Base-by-base conservation (phyloP, 2,797 vertebrate genomes). In the Acanthurus leucopareius region DNA sequence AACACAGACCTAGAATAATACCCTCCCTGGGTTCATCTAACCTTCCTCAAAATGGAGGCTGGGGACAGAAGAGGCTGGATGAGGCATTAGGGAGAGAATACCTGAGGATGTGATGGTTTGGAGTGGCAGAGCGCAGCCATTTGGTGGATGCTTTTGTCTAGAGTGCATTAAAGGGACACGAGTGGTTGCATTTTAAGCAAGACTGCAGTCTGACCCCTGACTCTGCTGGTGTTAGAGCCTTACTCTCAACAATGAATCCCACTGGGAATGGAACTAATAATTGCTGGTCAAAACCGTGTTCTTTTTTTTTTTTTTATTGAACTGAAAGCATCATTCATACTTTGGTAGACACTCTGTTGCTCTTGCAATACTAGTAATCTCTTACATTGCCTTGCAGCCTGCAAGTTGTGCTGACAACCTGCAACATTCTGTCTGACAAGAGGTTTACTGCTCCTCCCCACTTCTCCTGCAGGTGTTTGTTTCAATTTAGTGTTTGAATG, bases 1-100 rank as follows among this genome's bases (percentile, higher is more conserved):
- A 89, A 89, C 75, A 78, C 51, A 74, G 61, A 62, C 47, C 78
- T 28, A 20, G 65, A 86, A 88, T 77, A 84, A 81, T 42, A 68
- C 25, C 68, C 60, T 75, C 73, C 47, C 62, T 0, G 19, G 69
- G 57, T 79, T 83, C 78, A 66, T 72, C 63, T 58, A 56, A 65
- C 81, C 75, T 73, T 22, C 40, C 59, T 49, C 28, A 38, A 71
- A 74, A 79, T 70, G 73, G 66, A 78, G 68, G 73, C 40, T 0
- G 25, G 79, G 53, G 40, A 70, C 48, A 7, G 49, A 45, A 59
- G 68, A 58, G 73, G 75, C 57, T 49, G 67, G 68, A 52, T 62
- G 58, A 64, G 73, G 61, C 80, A 73, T 81, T 73, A 77, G 0
- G n/a, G 58, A 42, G 74, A 53, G 65, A 20, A 58, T 60, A 78